A percentile compares a stretch with the other conserved stretches of the same genome.
Conservation (phyloP, 2,113 vertebrate species). For the Hassar affinis region DNA sequence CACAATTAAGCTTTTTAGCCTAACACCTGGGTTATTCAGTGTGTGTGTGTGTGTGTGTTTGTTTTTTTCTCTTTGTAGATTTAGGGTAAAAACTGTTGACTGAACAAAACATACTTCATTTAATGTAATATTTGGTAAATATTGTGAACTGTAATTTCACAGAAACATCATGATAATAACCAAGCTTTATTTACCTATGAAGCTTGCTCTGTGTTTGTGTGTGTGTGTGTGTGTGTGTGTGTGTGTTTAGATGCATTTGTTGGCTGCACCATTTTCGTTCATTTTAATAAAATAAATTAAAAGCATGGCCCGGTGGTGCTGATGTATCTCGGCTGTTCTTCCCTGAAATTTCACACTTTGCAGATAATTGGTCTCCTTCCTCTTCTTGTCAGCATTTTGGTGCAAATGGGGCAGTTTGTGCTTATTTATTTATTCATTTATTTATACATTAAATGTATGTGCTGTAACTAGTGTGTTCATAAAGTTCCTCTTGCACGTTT, state of each 20-base stretch:
- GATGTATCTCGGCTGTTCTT: not conserved
- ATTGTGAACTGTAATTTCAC: not conserved
- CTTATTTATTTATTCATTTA: not conserved
- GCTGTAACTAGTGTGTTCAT: not conserved
- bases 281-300: not conserved
- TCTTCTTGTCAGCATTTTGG: constrained; percentile 35
- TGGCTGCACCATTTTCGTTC: not conserved
- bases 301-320: not conserved
- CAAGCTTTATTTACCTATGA: not conserved
- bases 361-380: constrained; percentile 32
- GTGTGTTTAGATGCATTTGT: not conserved
- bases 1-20: not conserved
- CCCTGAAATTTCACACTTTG: not conserved
- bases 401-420: constrained; percentile 19
- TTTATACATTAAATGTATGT: not conserved
- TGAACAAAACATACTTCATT: not conserved
- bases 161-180: not conserved
- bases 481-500: no score
- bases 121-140: not conserved
- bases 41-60: not conserved
- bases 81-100: not conserved
- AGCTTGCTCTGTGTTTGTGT: not conserved
- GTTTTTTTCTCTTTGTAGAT: not conserved
- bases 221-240: constrained; percentile 1
- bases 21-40: not conserved